These are phyloP conservation scores for Babylonia areolata DNA, from an alignment of 1,140 invertebrate species.

Conservation along the genomic window DNA sequence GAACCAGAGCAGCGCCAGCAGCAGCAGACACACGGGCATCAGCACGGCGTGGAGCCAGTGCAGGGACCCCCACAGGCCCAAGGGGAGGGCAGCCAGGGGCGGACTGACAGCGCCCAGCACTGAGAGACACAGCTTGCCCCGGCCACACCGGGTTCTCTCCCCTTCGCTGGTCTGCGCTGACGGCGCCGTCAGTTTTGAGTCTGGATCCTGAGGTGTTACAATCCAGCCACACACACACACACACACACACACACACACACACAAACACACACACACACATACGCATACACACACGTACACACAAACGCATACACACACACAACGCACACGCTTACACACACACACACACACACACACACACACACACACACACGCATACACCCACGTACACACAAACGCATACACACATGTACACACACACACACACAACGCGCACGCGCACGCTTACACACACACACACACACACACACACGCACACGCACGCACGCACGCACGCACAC, in stretches of 20 bases:
- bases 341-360: too few species aligned
- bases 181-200: not conserved
- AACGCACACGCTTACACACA: too few species aligned
- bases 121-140: not conserved
- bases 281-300: not conserved
- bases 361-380: too few species aligned
- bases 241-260: not conserved
- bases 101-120: slow-evolving; percentile 10
- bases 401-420: too few species aligned
- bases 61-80: slow-evolving; percentile 16
- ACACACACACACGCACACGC: too few species aligned
- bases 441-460: too few species aligned
- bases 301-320: too few species aligned
- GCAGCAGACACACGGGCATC: slow-evolving; percentile 34
- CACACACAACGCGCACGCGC: too few species aligned
- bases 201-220: not conserved
- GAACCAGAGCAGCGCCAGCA: slow-evolving; percentile 45
- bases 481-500: too few species aligned
- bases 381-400: too few species aligned
- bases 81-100: slow-evolving; percentile 6
- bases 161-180: not conserved
- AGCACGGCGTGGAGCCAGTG: slow-evolving; percentile 32
- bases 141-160: not conserved
- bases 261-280: not conserved
- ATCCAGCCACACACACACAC: too few species aligned